A percentile compares a stretch with the other conserved stretches of the same genome.
phyloP scores from a whole-genome alignment of 37 sponge, comb jelly and placozoan genomes.

The Dysidea cf. avara region DNA sequence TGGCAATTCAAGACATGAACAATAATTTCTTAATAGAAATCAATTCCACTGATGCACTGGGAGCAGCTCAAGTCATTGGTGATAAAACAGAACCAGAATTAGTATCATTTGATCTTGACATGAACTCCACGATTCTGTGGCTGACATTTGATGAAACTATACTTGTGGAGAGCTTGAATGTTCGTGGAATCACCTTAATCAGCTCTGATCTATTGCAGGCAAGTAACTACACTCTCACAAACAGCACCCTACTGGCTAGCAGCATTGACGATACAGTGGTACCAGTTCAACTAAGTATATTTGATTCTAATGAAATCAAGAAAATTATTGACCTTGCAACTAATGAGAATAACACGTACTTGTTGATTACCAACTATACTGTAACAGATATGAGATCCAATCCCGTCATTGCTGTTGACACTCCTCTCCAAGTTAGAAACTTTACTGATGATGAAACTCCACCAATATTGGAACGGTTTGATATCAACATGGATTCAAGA shows the following conservation, averaged over 20 bases:
- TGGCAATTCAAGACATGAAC: slow-evolving; percentile 72
- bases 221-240: slow-evolving; percentile 39
- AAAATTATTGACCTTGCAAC: slow-evolving; percentile 70
- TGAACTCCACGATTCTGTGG: slow-evolving; percentile 57
- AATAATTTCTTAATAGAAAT: slow-evolving; percentile 52
- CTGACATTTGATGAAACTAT: slow-evolving; percentile 82
- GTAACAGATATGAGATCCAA: slow-evolving; percentile 81
- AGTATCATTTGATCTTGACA: slow-evolving; percentile 61
- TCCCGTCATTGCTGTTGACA: slow-evolving; percentile 19
- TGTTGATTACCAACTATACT: slow-evolving; percentile 39
- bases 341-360: slow-evolving; percentile 56
- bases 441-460: slow-evolving; percentile 71
- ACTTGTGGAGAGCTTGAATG: slow-evolving; percentile 35
- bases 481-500: slow-evolving; percentile 75
- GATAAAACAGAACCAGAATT: slow-evolving; percentile 69
- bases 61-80: slow-evolving; percentile 50
- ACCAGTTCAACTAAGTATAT: slow-evolving; percentile 48
- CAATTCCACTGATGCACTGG: slow-evolving; percentile 32
- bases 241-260: slow-evolving; percentile 25
- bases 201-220: background rate
- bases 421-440: slow-evolving; percentile 25
- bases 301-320: slow-evolving; percentile 80
- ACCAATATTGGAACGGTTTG: slow-evolving; percentile 61
- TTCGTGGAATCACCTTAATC: slow-evolving; percentile 35
- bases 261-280: slow-evolving; percentile 69